phyloP scores from a whole-genome alignment of 2,113 vertebrate species.

The Salvelinus fontinalis region DNA sequence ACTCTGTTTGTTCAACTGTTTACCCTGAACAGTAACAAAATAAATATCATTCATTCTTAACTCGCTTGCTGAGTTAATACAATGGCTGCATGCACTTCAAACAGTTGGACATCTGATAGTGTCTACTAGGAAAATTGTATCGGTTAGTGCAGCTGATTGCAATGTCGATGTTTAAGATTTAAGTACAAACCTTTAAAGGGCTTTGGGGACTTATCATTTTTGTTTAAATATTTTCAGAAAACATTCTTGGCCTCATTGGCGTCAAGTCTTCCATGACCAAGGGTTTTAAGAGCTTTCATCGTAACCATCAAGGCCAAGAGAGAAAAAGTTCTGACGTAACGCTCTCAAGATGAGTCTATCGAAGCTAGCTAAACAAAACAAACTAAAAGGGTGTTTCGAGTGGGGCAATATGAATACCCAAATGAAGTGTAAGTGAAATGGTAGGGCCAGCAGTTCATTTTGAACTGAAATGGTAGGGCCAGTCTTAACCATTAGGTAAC shows the following conservation, averaged over 20 bases:
- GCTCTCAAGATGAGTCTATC: neutral
- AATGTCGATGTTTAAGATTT: neutral
- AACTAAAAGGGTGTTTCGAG: constrained; percentile 26
- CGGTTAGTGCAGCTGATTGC: constrained; percentile 38
- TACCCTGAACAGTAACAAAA: constrained; percentile 16
- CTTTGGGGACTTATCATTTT: constrained; percentile 28
- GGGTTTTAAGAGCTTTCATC: constrained; percentile 32
- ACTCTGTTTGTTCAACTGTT: constrained; percentile 39
- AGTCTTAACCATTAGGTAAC: neutral
- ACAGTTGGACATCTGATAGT: constrained; percentile 32
- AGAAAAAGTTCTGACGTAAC: constrained; percentile 25
- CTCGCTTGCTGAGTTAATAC: constrained; percentile 32
- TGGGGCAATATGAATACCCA: constrained; percentile 38
- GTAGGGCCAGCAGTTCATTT: neutral
- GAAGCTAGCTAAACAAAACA: constrained; percentile 27
- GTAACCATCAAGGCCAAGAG: constrained; percentile 9
- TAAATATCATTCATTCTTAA: constrained; percentile 48
- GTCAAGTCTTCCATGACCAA: constrained; percentile 24
- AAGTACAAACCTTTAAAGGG: neutral
- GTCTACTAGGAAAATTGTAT: constrained; percentile 21
- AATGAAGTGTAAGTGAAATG: constrained; percentile 53
- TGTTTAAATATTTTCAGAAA: constrained; percentile 18
- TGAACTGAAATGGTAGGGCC: neutral
- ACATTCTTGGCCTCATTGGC: constrained; percentile 26
- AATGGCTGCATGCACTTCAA: constrained; percentile 22